Percentiles rank a stretch among this genome's conserved stretches.
phyloP scores from a whole-genome alignment of 2,797 vertebrate species.

The Geotrypetes seraphini region DNA sequence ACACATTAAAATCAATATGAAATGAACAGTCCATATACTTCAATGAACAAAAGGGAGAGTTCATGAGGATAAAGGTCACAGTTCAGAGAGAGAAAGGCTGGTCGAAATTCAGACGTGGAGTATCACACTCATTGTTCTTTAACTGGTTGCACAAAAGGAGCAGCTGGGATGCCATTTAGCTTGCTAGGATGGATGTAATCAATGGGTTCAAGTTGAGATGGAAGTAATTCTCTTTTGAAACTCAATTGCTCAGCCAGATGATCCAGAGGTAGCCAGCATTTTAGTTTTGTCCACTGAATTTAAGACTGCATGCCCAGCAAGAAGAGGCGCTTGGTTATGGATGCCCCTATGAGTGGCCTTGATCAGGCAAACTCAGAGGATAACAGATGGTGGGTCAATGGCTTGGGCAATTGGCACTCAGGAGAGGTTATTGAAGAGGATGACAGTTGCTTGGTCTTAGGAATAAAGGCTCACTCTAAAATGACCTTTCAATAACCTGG shows the following conservation, averaged over 20 bases:
- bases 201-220: constrained; percentile 84
- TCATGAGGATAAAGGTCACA: constrained; percentile 80
- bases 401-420: constrained; percentile 79
- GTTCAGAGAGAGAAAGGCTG: constrained; percentile 75
- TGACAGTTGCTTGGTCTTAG: constrained; percentile 73
- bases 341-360: constrained; percentile 76
- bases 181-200: constrained; percentile 79
- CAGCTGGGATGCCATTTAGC: constrained; percentile 77
- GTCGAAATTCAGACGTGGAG: constrained; percentile 79
- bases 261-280: constrained; percentile 84
- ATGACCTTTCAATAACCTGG: constrained; percentile 77
- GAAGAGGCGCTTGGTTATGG: constrained; percentile 79
- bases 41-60: constrained; percentile 79
- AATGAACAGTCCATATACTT: constrained; percentile 82
- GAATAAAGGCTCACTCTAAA: constrained; percentile 75
- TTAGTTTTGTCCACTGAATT: constrained; percentile 80
- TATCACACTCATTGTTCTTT: constrained; percentile 82
- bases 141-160: constrained; percentile 81
- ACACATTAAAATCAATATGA: constrained; percentile 79
- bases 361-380: constrained; percentile 79
- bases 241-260: constrained; percentile 82
- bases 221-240: constrained; percentile 80
- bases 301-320: constrained; percentile 85
- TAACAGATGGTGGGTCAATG: constrained; percentile 80
- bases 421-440: constrained; percentile 78